These are phyloP conservation scores for Zygogramma bicolorata DNA, from an alignment of 2,888 invertebrate genomes.

Conservation along the genomic window DNA sequence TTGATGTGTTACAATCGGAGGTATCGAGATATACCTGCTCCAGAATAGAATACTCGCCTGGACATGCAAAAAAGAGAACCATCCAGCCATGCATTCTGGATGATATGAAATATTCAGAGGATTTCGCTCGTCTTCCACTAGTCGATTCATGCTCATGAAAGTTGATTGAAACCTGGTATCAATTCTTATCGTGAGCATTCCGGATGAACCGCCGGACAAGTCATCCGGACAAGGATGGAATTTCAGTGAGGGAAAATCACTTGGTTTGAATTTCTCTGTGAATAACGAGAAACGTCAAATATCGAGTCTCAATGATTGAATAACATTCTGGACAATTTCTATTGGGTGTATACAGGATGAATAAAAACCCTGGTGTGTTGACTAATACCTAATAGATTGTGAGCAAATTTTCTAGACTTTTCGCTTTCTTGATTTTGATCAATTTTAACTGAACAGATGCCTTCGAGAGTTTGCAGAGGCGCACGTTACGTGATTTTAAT, in stretches of 20 bases:
- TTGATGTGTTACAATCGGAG: conserved; percentile 7
- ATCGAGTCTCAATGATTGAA: too few relatives aligned
- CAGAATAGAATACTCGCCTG: not conserved
- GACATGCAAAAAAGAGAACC: conserved; percentile 1
- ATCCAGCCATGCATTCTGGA: conserved; percentile 3
- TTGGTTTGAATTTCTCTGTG: not conserved
- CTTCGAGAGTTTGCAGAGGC: too few relatives aligned
- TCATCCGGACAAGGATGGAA: not conserved
- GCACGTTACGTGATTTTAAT: too few relatives aligned
- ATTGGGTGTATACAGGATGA: too few relatives aligned
- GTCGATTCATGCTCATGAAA: not conserved
- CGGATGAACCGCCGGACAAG: not conserved
- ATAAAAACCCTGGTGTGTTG: too few relatives aligned
- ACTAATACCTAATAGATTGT: too few relatives aligned
- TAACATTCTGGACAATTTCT: too few relatives aligned
- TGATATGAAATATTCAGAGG: not conserved
- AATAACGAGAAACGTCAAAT: too few relatives aligned
- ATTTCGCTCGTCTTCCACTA: not conserved
- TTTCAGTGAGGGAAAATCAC: not conserved
- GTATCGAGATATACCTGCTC: not conserved
- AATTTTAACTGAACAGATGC: too few relatives aligned
- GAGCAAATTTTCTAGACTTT: too few relatives aligned
- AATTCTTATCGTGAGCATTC: not conserved
- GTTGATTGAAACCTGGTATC: conserved; percentile 7
- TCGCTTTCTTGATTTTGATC: too few relatives aligned